Percentiles rank a stretch among this genome's conserved stretches.
Evolutionary conservation across 2,113 vertebrate genomes (phyloP).

Genomic region (Microtus montanus): DNA sequence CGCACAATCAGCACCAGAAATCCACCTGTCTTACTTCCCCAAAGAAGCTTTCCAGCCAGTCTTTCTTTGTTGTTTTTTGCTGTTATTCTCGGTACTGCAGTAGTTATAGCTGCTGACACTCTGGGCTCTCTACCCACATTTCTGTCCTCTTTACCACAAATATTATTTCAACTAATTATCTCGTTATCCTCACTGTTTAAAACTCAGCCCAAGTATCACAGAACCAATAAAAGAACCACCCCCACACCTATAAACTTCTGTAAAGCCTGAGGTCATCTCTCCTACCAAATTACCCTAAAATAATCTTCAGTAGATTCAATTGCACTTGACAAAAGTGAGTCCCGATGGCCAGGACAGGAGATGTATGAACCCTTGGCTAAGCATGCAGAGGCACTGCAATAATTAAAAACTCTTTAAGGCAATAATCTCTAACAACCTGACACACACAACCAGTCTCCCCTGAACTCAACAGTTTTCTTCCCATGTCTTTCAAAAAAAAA

Average conservation of each 20-base stretch:
- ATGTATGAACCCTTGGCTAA: not conserved
- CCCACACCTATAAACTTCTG: slow-evolving; percentile 10
- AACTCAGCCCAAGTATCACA: slow-evolving; percentile 35
- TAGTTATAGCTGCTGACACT: not conserved
- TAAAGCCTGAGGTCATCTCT: slow-evolving; percentile 6
- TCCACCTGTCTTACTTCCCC: not conserved
- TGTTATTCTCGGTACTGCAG: not conserved
- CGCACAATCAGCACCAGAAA: not conserved
- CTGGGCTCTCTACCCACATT: not conserved
- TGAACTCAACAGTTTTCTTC: slow-evolving; percentile 33
- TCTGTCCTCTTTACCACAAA: slow-evolving; percentile 29
- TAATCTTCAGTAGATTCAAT: slow-evolving; percentile 26
- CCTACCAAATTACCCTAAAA: slow-evolving; percentile 43
- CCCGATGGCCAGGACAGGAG: not conserved
- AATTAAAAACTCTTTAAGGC: slow-evolving; percentile 35
- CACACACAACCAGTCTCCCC: not conserved
- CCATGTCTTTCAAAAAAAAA: slow-evolving; percentile 37
- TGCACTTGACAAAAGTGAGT: slow-evolving; percentile 49
- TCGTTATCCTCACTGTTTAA: slow-evolving; percentile 10
- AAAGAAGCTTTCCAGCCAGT: not conserved
- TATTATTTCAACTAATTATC: slow-evolving; percentile 52
- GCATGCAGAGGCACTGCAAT: not conserved
- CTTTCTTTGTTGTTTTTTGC: not conserved
- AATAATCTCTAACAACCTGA: slow-evolving; percentile 12
- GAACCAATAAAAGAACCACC: slow-evolving; percentile 26